Percentiles rank a stretch among this genome's conserved stretches.
These are phyloP conservation scores for Penaeus chinensis DNA, from an alignment of 1,140 invertebrate species.

Conservation along the genomic window DNA sequence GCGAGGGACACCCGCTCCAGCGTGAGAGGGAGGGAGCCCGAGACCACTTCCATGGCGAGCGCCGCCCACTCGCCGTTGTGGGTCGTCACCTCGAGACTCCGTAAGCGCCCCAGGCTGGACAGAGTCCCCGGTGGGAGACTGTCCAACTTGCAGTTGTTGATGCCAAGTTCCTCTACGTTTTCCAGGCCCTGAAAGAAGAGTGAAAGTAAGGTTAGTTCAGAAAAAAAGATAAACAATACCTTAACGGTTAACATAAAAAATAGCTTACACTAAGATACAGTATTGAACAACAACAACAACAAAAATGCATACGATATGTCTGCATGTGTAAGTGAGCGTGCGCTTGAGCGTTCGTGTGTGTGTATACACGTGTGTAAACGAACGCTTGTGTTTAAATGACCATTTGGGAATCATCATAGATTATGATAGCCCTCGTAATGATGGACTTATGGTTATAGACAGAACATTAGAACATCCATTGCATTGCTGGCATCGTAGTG, in stretches of 20 bases:
- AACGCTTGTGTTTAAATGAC: too few species aligned
- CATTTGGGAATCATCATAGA: too few species aligned
- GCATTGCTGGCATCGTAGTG: too few species aligned
- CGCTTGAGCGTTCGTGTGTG: too few species aligned
- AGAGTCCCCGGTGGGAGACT: slow-evolving; percentile 81
- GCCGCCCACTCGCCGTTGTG: slow-evolving; percentile 72
- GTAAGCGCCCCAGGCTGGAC: slow-evolving; percentile 79
- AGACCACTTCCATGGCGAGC: slow-evolving; percentile 50
- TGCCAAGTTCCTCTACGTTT: slow-evolving; percentile 78
- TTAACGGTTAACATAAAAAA: not conserved
- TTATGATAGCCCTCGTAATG: too few species aligned
- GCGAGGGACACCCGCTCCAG: slow-evolving; percentile 71
- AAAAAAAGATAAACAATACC: too few species aligned
- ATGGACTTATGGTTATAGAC: too few species aligned
- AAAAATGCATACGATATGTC: not conserved
- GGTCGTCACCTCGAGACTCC: slow-evolving; percentile 79
- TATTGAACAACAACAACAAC: not conserved
- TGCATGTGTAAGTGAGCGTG: too few species aligned
- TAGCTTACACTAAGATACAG: not conserved
- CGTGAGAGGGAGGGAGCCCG: slow-evolving; percentile 33
- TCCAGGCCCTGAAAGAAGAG: slow-evolving; percentile 69
- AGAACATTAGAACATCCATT: too few species aligned
- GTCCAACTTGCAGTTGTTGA: slow-evolving; percentile 84
- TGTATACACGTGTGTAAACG: too few species aligned
- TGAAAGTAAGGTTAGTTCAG: too few species aligned